Base-by-base conservation (phyloP, 2,888 invertebrate species). In the Idaea aversata region DNA sequence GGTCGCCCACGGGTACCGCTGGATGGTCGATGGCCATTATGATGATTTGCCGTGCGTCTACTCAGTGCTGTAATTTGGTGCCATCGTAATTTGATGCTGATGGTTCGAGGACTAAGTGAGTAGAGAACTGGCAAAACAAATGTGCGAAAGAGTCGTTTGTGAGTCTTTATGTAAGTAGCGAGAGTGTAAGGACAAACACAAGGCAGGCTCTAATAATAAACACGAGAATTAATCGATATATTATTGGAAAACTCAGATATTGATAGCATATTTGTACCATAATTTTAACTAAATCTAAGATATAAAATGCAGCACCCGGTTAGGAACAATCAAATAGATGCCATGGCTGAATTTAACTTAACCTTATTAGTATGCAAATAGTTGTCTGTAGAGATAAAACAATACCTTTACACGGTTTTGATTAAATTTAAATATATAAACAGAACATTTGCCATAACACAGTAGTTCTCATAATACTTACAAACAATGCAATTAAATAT, bases 21-120 rank as follows among this genome's bases (percentile, higher is more conserved):
- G 60, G 65, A 59, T 71, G 74, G 72, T 70, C 71, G 65, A 69
- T 68, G 70, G 70, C 74, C 76, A 83, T 84, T 84, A 81, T 75
- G 72, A 76, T 79, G 80, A 81, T 80, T 80, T 74, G 78, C 74
- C 70, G 76, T 71, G 75, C 78, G 71, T 77, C 79, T 77, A 75
- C 78, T 77, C 76, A 70, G 72, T 64, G 66, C 67, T 68, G 76
- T 81, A 81, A 84, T 84, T 81, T 78, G 73, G 72, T 72, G 67
- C 73, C 75, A 65, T 60, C 63, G 62, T 67, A 68, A 68, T 70
- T 25, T 65, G 71, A 67, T 63, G 70, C 64, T 65, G 58, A 59
- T 59, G 61, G 63, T 47, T 47, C 47, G 7, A 47, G 47, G 10
- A 47, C 47, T 47, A 47, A 47, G 47, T 47, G 47, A 47, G 47